Base-by-base conservation (phyloP, 1,140 invertebrate genomes). In the Bradysia coprophila region DNA sequence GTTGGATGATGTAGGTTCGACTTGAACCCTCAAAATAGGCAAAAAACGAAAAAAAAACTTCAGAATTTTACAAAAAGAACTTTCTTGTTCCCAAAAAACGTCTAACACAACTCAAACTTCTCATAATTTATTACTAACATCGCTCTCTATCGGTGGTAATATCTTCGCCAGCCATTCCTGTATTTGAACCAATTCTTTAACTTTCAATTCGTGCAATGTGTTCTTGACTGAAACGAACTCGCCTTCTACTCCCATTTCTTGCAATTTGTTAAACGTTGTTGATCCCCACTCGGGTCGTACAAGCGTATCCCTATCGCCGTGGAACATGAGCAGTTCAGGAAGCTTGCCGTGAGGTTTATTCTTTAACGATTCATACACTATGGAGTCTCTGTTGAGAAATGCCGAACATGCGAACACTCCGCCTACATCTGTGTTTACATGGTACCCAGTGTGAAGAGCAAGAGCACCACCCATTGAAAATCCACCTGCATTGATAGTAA, bases 391-490 rank as follows among this genome's bases (percentile, higher is more conserved):
- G 51, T 81, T 80, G 0, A 85, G 56, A 50, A 82, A 84, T 4
- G 77, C 76, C 18, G 78, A 82, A 43, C 80, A 68, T 1, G 68
- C 68, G 59, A 81, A 78, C 22, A 72, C 69, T 28, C 77, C 81
- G 32, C 72, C 79, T 23, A 83, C 23, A 24, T 69, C 61, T 15
- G 63, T 64, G 23, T 68, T 62, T 46, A 70, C 70, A 52, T 71
- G 66, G 44, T 73, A 83, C 2, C 65, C 75, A 18, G 73, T 56
- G 47, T 85, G 75, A 9, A 81, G 50, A 1, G 79, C 67, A 44
- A 82, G 51, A 1, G 73, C 70, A 13, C 79, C 80, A 22, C 80
- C 80, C 78, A 82, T 83, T 24, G 80, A 82, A 54, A 83, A 81
- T 6, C 80, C 80, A 55, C 75, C 74, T 71, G 44, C 40, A 63